These are phyloP conservation scores for Tolmerus cingulatus DNA, from an alignment of 2,888 invertebrate species.

Conservation along the genomic window DNA sequence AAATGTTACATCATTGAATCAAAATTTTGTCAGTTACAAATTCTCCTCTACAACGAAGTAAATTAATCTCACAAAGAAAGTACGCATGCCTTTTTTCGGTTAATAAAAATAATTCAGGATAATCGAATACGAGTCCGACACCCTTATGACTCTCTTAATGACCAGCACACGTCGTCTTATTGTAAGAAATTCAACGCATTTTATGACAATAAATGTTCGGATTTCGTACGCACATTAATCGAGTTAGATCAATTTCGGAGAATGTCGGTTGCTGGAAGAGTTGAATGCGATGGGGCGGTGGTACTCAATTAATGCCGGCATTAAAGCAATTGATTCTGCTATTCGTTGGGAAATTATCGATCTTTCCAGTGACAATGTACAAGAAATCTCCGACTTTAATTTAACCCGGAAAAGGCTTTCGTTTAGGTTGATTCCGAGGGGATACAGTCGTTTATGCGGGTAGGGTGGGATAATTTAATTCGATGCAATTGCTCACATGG, in stretches of 20 bases:
- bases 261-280: neutral
- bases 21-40: too few species aligned
- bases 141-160: neutral
- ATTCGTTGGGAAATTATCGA: neutral
- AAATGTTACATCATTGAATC: too few species aligned
- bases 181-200: neutral
- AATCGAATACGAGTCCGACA: neutral
- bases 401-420: neutral
- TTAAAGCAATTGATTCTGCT: neutral
- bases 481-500: neutral
- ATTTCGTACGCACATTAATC: neutral
- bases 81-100: neutral
- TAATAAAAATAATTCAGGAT: neutral
- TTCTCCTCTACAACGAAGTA: neutral
- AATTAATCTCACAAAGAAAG: neutral
- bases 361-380: neutral
- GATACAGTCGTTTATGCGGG: neutral
- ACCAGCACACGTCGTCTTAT: neutral
- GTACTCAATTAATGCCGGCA: neutral
- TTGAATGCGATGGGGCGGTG: neutral
- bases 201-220: neutral
- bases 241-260: neutral
- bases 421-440: neutral
- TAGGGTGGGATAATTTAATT: neutral
- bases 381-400: neutral